Conservation (phyloP, 1,140 invertebrate genomes). For the Anastatus disparis region DNA sequence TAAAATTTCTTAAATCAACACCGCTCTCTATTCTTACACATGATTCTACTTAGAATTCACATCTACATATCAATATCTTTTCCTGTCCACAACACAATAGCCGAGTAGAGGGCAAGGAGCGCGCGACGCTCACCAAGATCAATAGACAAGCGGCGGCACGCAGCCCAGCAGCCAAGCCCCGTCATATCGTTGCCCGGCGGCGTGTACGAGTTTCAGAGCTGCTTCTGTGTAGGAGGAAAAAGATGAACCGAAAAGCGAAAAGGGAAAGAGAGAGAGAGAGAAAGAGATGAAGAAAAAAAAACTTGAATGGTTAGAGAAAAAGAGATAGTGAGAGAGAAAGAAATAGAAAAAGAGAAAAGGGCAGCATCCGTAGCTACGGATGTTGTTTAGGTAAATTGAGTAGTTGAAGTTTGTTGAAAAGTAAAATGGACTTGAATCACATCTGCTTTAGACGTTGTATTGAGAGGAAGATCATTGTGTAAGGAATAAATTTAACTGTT, state of each 20-base stretch:
- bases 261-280: not conserved
- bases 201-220: slow-evolving; percentile 2
- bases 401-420: no score
- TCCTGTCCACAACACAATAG: no score
- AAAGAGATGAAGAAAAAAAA: not conserved
- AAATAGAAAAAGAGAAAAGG: not conserved
- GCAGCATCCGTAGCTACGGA: not conserved
- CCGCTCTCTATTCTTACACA: no score
- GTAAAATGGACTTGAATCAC: no score
- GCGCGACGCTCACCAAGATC: slow-evolving; percentile 59
- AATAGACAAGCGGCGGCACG: slow-evolving; percentile 55
- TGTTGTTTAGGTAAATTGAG: slow-evolving; percentile 1
- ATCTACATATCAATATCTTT: no score
- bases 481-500: no score
- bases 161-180: slow-evolving; percentile 54
- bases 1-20: no score
- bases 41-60: no score
- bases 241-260: not conserved
- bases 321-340: not conserved
- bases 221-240: slow-evolving; percentile 21
- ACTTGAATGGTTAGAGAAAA: not conserved
- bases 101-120: slow-evolving; percentile 31
- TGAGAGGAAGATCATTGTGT: no score
- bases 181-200: slow-evolving; percentile 50
- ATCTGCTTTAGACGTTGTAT: no score